These are phyloP conservation scores for Lagorchestes hirsutus DNA, from an alignment of 2,797 vertebrate species.

Conservation along the genomic window DNA sequence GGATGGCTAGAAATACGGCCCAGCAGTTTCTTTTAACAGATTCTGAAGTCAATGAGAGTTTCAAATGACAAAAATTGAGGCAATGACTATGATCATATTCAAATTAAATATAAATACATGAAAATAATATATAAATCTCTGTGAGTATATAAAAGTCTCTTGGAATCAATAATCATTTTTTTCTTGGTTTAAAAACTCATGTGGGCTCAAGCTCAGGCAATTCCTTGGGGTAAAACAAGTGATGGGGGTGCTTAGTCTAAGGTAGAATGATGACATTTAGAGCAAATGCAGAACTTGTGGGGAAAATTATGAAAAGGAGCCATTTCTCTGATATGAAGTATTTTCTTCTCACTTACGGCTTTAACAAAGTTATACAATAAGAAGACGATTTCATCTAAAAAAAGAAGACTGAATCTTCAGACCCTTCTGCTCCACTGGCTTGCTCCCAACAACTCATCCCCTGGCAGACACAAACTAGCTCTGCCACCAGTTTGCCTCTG, in stretches of 20 bases:
- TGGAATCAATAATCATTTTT: background rate
- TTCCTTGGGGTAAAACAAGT: background rate
- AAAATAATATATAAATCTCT: background rate
- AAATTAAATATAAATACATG: background rate
- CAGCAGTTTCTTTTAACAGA: background rate
- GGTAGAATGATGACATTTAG: background rate
- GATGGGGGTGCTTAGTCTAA: background rate
- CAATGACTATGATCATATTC: background rate
- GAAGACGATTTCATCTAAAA: background rate
- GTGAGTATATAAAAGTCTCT: background rate
- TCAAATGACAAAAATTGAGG: background rate
- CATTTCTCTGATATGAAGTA: slow-evolving; percentile 1
- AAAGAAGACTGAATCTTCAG: background rate
- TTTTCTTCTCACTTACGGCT: background rate
- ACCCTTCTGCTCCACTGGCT: background rate
- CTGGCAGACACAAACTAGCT: background rate
- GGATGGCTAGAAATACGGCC: background rate
- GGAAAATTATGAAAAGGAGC: background rate
- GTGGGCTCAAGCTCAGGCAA: background rate
- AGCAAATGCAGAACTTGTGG: background rate
- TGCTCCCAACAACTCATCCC: background rate
- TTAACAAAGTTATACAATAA: slow-evolving; percentile 23
- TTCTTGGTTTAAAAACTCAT: background rate
- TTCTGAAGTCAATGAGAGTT: background rate
- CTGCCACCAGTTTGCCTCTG: background rate